Evolutionary conservation across 2,888 invertebrate species (phyloP).

Genomic region (Margaritifera margaritifera): DNA sequence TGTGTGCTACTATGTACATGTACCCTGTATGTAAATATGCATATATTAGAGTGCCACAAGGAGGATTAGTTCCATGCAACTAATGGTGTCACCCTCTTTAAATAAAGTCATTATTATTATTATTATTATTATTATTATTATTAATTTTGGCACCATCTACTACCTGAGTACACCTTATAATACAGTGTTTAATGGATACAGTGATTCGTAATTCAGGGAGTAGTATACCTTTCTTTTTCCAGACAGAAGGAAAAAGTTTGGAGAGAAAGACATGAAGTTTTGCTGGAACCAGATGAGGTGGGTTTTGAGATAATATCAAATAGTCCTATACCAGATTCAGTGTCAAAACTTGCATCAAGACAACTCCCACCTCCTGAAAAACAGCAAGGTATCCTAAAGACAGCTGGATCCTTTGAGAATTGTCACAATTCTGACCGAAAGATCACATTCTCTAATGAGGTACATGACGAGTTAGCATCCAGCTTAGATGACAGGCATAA

Average conservation of each 20-base stretch:
- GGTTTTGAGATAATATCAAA: background rate
- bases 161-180: no score
- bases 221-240: background rate
- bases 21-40: no score
- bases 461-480: slow-evolving; percentile 1
- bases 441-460: slow-evolving; percentile 35
- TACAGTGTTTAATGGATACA: no score
- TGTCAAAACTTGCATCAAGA: background rate
- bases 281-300: slow-evolving; percentile 7
- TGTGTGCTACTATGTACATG: no score
- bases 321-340: background rate
- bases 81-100: no score
- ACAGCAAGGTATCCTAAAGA: slow-evolving; percentile 49
- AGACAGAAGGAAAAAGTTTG: slow-evolving; percentile 31
- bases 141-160: no score
- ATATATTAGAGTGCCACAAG: no score
- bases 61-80: no score
- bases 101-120: no score
- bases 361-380: background rate
- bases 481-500: background rate
- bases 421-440: slow-evolving; percentile 34
- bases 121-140: no score
- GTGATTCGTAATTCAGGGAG: no score
- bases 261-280: slow-evolving; percentile 5
- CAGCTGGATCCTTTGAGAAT: slow-evolving; percentile 48